A percentile compares a stretch with the other conserved stretches of the same genome.
phyloP scores from a whole-genome alignment of 1,140 invertebrate species.

The Potamilus streckersoni region DNA sequence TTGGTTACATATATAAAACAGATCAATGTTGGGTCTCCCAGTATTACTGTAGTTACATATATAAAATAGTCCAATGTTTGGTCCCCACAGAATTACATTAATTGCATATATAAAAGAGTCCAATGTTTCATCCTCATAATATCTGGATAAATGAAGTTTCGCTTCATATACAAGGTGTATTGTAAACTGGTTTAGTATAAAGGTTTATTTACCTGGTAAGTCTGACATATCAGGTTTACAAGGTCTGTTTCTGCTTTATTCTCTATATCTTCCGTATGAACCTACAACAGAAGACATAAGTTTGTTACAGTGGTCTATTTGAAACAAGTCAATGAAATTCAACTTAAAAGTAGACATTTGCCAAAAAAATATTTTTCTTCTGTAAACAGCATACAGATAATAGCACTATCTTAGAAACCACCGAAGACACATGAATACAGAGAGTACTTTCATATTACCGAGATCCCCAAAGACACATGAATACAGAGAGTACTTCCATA shows the following conservation, averaged over 20 bases:
- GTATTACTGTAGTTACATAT: too few species aligned
- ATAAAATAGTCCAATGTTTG: too few species aligned
- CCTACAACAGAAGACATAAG: slow-evolving; percentile 32
- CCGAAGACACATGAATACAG: too few species aligned
- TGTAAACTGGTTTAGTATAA: neutral
- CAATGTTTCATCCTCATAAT: too few species aligned
- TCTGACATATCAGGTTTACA: slow-evolving; percentile 58
- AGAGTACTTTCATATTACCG: neutral
- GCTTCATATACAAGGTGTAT: too few species aligned
- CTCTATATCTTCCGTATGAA: slow-evolving; percentile 63
- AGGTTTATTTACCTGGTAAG: slow-evolving; percentile 52
- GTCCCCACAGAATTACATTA: too few species aligned
- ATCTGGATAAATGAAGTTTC: too few species aligned
- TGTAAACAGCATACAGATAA: neutral
- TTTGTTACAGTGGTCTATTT: too few species aligned
- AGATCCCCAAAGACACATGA: neutral
- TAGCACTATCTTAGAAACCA: too few species aligned
- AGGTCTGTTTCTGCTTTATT: slow-evolving; percentile 52
- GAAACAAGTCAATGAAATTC: neutral
- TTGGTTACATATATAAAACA: too few species aligned
- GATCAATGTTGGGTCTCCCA: too few species aligned
- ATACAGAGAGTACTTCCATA: neutral
- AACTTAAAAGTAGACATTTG: neutral
- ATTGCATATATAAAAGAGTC: too few species aligned
- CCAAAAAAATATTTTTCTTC: neutral